Conservation (phyloP, 2,888 invertebrate species). For the Orgyia antiqua region DNA sequence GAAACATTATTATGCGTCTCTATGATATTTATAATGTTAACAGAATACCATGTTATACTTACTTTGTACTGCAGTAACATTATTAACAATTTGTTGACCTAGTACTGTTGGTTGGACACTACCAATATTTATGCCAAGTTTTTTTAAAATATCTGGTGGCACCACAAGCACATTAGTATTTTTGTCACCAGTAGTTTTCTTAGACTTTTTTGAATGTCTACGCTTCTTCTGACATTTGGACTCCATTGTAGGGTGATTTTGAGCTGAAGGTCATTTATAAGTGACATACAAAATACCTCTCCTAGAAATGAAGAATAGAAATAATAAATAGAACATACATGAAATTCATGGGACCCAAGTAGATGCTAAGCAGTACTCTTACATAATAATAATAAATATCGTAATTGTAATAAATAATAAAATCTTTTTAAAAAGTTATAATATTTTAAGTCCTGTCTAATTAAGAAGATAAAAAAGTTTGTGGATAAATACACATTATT, state of each 20-base stretch:
- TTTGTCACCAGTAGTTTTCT: slow-evolving; percentile 21
- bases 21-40: no score
- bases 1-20: no score
- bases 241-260: slow-evolving; percentile 13
- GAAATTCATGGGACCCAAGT: no score
- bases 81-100: slow-evolving; percentile 4
- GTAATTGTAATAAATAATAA: not conserved
- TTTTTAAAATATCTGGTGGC: slow-evolving; percentile 60
- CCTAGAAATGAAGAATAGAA: not conserved
- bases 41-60: no score
- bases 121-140: slow-evolving; percentile 60
- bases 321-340: not conserved
- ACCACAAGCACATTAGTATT: slow-evolving; percentile 56
- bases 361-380: no score
- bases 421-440: not conserved
- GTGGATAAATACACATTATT: not conserved
- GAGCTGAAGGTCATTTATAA: slow-evolving; percentile 6
- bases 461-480: no score
- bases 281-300: slow-evolving; percentile 1
- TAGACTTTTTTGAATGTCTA: slow-evolving; percentile 23
- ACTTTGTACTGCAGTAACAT: slow-evolving; percentile 10
- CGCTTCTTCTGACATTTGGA: slow-evolving; percentile 23
- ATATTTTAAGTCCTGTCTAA: no score
- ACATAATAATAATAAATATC: not conserved
- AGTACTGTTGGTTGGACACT: no score